Evolutionary conservation across 2,888 invertebrate genomes (phyloP).

Genomic region (Apamea anceps): DNA sequence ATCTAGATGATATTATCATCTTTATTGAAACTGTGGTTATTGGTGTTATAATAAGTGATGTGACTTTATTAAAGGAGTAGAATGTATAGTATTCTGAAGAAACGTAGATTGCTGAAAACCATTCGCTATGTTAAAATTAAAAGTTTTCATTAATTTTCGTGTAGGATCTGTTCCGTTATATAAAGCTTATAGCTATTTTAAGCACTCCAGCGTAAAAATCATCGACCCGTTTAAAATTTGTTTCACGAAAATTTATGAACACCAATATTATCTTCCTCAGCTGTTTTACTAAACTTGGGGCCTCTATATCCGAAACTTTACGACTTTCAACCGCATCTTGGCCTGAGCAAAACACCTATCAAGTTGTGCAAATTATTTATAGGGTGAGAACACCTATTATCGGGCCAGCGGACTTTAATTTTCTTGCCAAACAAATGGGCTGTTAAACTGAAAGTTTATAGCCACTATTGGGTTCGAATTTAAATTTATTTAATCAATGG

Average conservation of each 20-base stretch:
- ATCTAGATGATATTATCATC: constrained; percentile 28
- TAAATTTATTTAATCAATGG: constrained; percentile 56
- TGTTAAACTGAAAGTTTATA: constrained; percentile 57
- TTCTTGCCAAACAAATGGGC: constrained; percentile 57
- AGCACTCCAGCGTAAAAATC: background rate
- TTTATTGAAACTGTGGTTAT: constrained; percentile 1
- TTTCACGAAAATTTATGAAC: constrained; percentile 19
- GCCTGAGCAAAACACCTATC: constrained; percentile 39
- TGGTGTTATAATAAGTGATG: background rate
- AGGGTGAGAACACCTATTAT: constrained; percentile 53
- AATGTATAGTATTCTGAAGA: background rate
- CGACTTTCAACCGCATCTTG: constrained; percentile 41
- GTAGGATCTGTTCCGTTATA: background rate
- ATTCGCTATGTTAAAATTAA: background rate
- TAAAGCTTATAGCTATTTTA: background rate
- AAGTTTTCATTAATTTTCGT: background rate
- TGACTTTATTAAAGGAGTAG: background rate
- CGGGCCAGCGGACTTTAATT: constrained; percentile 41
- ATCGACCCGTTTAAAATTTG: constrained; percentile 17
- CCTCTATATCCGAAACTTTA: constrained; percentile 41
- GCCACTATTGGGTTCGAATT: constrained; percentile 54
- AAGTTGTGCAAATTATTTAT: constrained; percentile 53
- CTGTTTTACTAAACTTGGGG: constrained; percentile 39
- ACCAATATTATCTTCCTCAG: constrained; percentile 27
- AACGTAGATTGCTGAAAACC: background rate